Conservation (phyloP, 2,113 vertebrate genomes). For the Epinephelus moara region DNA sequence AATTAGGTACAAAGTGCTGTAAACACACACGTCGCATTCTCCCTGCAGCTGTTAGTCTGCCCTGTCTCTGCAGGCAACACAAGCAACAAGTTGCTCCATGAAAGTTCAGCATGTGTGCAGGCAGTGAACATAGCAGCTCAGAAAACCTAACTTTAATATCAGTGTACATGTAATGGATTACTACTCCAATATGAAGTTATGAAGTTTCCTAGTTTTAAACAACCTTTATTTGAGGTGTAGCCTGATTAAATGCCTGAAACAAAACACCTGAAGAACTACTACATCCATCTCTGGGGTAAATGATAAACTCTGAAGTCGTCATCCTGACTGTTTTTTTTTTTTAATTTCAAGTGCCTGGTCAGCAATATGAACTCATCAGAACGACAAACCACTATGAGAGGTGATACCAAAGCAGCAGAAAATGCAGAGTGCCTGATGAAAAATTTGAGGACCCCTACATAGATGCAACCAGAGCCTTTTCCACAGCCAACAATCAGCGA, state of each 20-base stretch:
- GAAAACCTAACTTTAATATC: neutral
- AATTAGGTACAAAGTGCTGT: neutral
- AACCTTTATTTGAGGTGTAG: neutral
- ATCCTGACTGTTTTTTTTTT: neutral
- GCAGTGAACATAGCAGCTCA: neutral
- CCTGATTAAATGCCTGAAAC: neutral
- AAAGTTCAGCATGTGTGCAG: neutral
- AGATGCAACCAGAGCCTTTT: neutral
- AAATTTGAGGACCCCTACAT: neutral
- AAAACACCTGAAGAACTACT: neutral
- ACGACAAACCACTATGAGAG: neutral
- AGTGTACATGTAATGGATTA: neutral
- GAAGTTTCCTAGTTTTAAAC: neutral
- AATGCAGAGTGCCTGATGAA: slow-evolving; percentile 4
- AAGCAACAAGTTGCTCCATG: slow-evolving; percentile 35
- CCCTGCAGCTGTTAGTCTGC: neutral
- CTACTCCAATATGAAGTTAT: too few species aligned
- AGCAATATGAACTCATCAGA: slow-evolving; percentile 11
- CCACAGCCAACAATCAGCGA: neutral
- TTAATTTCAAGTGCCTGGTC: neutral
- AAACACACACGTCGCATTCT: neutral
- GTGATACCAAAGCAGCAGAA: neutral
- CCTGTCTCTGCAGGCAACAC: slow-evolving; percentile 23
- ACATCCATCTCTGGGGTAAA: neutral
- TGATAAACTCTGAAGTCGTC: slow-evolving; percentile 4